A percentile compares a stretch with the other conserved stretches of the same genome.
Conservation (phyloP, 1,140 invertebrate genomes). For the Rhopalosiphum maidis region DNA sequence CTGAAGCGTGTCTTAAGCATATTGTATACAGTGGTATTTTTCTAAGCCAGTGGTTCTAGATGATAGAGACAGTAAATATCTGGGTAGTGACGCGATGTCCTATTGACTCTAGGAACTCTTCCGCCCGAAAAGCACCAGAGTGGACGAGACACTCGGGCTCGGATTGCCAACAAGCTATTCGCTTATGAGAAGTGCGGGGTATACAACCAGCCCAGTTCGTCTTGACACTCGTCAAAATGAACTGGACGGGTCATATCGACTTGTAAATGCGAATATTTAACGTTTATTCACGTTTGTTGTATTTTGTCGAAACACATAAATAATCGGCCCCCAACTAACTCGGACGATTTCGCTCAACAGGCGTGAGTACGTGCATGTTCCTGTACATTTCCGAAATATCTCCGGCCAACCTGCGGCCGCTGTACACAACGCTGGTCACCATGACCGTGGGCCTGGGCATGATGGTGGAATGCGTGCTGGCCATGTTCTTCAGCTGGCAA, state of each 20-base stretch:
- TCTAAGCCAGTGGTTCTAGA: too few species aligned
- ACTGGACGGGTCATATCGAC: not conserved
- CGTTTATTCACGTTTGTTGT: not conserved
- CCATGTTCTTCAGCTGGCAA: slow-evolving; percentile 63
- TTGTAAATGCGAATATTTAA: not conserved
- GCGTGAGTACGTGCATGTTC: slow-evolving; percentile 60
- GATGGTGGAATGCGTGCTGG: slow-evolving; percentile 64
- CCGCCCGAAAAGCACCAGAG: too few species aligned
- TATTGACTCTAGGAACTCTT: too few species aligned
- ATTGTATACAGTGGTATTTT: too few species aligned
- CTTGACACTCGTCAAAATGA: too few species aligned
- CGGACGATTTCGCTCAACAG: slow-evolving; percentile 54
- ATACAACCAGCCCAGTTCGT: too few species aligned
- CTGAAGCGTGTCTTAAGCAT: too few species aligned
- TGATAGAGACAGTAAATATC: too few species aligned
- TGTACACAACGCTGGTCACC: slow-evolving; percentile 63
- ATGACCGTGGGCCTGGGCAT: slow-evolving; percentile 67
- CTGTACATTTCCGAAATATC: slow-evolving; percentile 62
- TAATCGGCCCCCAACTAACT: not conserved
- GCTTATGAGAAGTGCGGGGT: too few species aligned
- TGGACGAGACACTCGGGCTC: too few species aligned
- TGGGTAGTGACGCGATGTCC: too few species aligned
- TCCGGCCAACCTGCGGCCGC: slow-evolving; percentile 60
- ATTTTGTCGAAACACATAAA: not conserved
- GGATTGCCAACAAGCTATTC: too few species aligned